Percentiles rank a stretch among this genome's conserved stretches.
These are phyloP conservation scores for Drosophila diplacantha DNA, from an alignment of 2,888 invertebrate genomes.

Conservation along the genomic window DNA sequence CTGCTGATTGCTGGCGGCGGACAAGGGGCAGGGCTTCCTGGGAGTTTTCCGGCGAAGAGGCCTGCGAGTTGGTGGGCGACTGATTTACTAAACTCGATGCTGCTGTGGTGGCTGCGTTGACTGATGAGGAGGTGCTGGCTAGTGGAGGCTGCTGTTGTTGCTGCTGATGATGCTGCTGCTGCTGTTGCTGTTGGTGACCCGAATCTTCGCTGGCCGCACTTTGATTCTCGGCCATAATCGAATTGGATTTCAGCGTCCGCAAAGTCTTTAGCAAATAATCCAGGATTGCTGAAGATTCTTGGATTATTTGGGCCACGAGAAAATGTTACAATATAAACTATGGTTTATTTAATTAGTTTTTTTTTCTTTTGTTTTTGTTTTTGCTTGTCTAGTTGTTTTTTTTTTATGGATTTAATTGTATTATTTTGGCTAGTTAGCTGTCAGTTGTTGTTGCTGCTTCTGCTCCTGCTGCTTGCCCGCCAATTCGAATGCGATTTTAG, in stretches of 20 bases:
- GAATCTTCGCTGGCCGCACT: conserved; percentile 77
- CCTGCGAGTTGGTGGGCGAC: conserved; percentile 65
- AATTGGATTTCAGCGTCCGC: conserved; percentile 75
- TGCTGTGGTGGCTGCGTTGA: conserved; percentile 35
- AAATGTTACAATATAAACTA: conserved; percentile 11
- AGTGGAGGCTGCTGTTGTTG: conserved; percentile 53
- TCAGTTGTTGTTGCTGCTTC: conserved; percentile 23
- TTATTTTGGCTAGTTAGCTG: conserved; percentile 25
- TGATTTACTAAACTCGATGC: conserved; percentile 27
- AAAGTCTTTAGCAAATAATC: conserved; percentile 77
- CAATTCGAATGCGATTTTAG: conserved; percentile 53
- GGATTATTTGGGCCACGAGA: conserved; percentile 59
- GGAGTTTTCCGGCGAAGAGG: conserved; percentile 72
- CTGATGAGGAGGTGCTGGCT: conserved; percentile 42
- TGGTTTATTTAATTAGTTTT: conserved; percentile 1
- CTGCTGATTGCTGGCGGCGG: conserved; percentile 33
- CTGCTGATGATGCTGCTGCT: conserved; percentile 61
- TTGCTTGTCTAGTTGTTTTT: conserved; percentile 11
- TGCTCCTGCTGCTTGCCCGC: conserved; percentile 53
- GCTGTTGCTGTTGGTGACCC: conserved; percentile 75
- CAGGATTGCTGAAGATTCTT: conserved; percentile 69
- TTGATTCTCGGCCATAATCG: conserved; percentile 78
- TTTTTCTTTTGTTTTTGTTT: background rate
- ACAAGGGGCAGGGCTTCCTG: conserved; percentile 57
- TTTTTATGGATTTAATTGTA: too few species aligned